Evolutionary conservation across 2,888 invertebrate genomes (phyloP).

Genomic region (Chalcosyrphus nemorum): DNA sequence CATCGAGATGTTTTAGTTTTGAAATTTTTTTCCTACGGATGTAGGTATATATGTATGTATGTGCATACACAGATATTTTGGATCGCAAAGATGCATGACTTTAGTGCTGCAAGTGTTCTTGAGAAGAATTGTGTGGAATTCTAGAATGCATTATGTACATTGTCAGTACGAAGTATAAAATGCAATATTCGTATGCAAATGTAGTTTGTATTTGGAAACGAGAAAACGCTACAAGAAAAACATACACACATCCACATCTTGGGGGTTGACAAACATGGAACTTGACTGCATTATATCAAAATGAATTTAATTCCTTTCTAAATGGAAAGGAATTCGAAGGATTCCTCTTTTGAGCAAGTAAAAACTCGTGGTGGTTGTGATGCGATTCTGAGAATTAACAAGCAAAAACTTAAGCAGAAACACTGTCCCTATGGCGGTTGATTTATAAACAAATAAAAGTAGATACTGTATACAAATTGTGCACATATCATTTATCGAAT

Average conservation of each 20-base stretch:
- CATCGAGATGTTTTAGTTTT: constrained; percentile 57
- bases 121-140: constrained; percentile 54
- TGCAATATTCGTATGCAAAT: constrained; percentile 71
- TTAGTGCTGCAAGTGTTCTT: constrained; percentile 39
- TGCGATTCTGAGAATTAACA: neutral
- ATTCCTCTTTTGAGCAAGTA: constrained; percentile 6
- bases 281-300: constrained; percentile 63
- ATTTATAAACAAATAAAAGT: too few species aligned
- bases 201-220: constrained; percentile 39
- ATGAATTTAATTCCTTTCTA: constrained; percentile 60
- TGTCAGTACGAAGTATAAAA: constrained; percentile 12
- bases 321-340: neutral
- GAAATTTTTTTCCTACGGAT: too few species aligned
- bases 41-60: too few species aligned
- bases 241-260: constrained; percentile 33
- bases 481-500: too few species aligned
- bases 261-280: constrained; percentile 65
- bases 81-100: constrained; percentile 48
- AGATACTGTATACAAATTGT: too few species aligned
- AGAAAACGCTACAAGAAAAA: neutral
- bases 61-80: too few species aligned
- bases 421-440: too few species aligned
- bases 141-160: constrained; percentile 55
- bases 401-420: neutral
- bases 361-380: constrained; percentile 1